phyloP scores from a whole-genome alignment of 2,888 invertebrate genomes.

The Drosophila nr. medialis region DNA sequence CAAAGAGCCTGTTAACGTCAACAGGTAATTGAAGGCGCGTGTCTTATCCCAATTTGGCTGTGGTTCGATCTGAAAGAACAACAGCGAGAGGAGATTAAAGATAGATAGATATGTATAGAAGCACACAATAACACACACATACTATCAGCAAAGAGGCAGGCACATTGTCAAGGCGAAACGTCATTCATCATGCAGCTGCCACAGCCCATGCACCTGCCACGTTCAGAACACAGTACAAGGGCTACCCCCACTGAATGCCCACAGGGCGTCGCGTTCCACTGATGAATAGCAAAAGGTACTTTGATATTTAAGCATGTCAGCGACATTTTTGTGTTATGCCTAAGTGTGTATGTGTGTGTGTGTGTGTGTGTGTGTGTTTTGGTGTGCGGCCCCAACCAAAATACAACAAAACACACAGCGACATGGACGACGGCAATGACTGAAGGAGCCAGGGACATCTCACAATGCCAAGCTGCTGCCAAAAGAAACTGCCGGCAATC shows the following conservation, averaged over 20 bases:
- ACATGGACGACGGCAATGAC: constrained; percentile 13
- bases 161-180: constrained; percentile 45
- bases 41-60: constrained; percentile 65
- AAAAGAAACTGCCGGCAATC: constrained; percentile 48
- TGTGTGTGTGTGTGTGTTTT: constrained; percentile 7
- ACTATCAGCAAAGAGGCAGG: constrained; percentile 19
- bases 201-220: constrained; percentile 45
- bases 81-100: constrained; percentile 57
- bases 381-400: constrained; percentile 19
- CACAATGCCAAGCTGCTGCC: constrained; percentile 43
- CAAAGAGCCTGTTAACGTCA: constrained; percentile 30
- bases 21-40: constrained; percentile 71
- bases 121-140: not conserved
- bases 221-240: constrained; percentile 10
- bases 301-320: constrained; percentile 79
- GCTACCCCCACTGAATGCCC: constrained; percentile 1
- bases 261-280: constrained; percentile 33
- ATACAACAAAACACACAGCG: constrained; percentile 10
- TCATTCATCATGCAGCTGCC: constrained; percentile 54
- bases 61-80: constrained; percentile 64
- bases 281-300: constrained; percentile 71
- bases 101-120: constrained; percentile 18
- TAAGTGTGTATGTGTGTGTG: not conserved
- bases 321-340: constrained; percentile 23
- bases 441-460: constrained; percentile 53